Evolutionary conservation across 2,888 invertebrate species (phyloP).

Genomic region (Drosophila recens): DNA sequence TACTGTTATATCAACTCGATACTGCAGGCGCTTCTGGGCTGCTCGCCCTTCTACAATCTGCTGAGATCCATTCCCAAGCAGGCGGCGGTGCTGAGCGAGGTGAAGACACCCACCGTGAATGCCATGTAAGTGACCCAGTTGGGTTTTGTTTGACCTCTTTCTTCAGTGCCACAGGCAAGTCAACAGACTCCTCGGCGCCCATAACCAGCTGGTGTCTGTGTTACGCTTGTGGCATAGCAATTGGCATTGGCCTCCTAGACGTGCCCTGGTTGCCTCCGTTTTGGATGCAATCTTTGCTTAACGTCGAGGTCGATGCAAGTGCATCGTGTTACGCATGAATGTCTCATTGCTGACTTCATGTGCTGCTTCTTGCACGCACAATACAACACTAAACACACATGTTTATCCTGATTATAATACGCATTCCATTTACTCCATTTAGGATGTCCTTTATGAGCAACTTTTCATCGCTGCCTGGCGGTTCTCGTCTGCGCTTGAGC

Average conservation of each 20-base stretch:
- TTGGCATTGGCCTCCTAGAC: slow-evolving; percentile 47
- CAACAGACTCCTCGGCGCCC: slow-evolving; percentile 78
- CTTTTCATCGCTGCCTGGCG: slow-evolving; percentile 89
- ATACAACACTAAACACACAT: neutral
- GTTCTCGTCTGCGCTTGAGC: slow-evolving; percentile 85
- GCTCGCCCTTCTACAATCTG: slow-evolving; percentile 97
- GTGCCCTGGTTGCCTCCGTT: slow-evolving; percentile 70
- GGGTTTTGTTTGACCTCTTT: neutral
- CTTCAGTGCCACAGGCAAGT: slow-evolving; percentile 75
- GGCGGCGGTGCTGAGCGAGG: slow-evolving; percentile 86
- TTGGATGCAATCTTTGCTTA: slow-evolving; percentile 64
- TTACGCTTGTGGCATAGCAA: slow-evolving; percentile 83
- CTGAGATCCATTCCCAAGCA: slow-evolving; percentile 91
- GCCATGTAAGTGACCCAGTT: slow-evolving; percentile 89
- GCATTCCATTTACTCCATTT: neutral
- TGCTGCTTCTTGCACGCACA: slow-evolving; percentile 41
- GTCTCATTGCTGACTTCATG: slow-evolving; percentile 17
- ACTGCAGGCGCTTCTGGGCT: slow-evolving; percentile 96
- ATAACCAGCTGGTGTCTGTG: slow-evolving; percentile 73
- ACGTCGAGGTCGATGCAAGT: slow-evolving; percentile 51
- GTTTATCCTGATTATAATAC: neutral
- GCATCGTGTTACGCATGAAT: slow-evolving; percentile 30
- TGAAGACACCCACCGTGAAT: slow-evolving; percentile 94
- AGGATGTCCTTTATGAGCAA: slow-evolving; percentile 89
- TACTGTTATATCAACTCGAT: slow-evolving; percentile 99